Base-by-base conservation (phyloP, 2,888 invertebrate genomes). In the Trachelus troglodyta region DNA sequence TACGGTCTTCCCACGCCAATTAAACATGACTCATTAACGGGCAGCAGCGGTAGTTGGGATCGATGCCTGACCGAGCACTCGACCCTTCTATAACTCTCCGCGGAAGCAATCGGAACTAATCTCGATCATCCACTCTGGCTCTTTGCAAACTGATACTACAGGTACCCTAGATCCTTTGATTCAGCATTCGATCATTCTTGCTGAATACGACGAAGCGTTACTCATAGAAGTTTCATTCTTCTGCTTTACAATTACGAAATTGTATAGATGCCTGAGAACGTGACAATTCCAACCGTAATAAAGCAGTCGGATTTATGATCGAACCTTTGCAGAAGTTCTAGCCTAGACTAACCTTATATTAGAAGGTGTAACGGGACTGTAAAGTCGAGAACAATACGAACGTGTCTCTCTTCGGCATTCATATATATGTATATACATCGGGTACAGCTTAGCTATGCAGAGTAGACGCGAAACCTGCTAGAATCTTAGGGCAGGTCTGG, bases 1-100 rank as follows among this genome's bases (percentile, higher is more conserved):
- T 85, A 83, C 86, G 84, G 83, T 88, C 91, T 91, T 91, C 91
- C 91, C 91, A 91, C 91, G 91, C 91, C 91, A 91, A 91, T 91
- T 91, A 91, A 91, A 91, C 91, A 91, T 91, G 91, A 91, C 91
- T 91, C 91, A 91, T 91, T 91, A 91, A 91, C 91, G 90, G 90
- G 86, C 87, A 87, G 88, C 87, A 88, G 87, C 83, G 88, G 88
- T 87, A 89, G 88, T 86, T 83, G 84, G 89, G 89, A 89, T 89
- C 89, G 90, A 89, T 89, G 88, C 76, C 68, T 85, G 83, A 84
- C 84, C 84, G 82, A 79, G 81, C 76, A 76, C 79, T 80, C 81
- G 81, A 82, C 86, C 84, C 85, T 87, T 85, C 86, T 86, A 88
- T 87, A 88, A 89, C 85, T 87, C 87, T 83, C 83, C 79, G 79